Evolutionary conservation across 2,888 invertebrate genomes (phyloP).

Genomic region (Drosophila demipolita): DNA sequence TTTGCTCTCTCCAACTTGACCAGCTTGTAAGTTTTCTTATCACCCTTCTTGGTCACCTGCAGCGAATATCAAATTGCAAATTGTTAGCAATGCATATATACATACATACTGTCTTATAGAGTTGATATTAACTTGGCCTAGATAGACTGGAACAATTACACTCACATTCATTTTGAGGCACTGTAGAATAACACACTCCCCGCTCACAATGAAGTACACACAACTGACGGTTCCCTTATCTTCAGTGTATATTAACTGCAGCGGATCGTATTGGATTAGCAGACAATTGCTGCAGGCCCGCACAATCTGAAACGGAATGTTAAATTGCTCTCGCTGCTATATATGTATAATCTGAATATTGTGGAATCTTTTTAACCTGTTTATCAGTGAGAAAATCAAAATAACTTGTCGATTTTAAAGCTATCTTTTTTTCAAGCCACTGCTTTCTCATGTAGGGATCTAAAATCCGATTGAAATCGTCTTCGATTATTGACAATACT

Average conservation of each 20-base stretch:
- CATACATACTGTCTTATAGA: no score
- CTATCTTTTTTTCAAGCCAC: constrained; percentile 79
- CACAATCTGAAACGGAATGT: constrained; percentile 46
- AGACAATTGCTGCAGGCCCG: constrained; percentile 71
- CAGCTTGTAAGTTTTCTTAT: constrained; percentile 32
- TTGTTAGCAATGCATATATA: background rate
- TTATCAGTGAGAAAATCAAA: constrained; percentile 75
- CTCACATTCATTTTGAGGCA: constrained; percentile 81
- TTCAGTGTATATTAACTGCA: constrained; percentile 82
- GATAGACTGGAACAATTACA: background rate
- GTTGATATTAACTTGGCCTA: no score
- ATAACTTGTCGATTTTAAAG: constrained; percentile 78
- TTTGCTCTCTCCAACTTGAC: background rate
- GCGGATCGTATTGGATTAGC: constrained; percentile 79
- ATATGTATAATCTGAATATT: no score
- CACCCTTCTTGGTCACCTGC: constrained; percentile 16
- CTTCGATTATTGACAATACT: constrained; percentile 87
- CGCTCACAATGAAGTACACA: constrained; percentile 83
- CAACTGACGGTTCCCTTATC: constrained; percentile 77
- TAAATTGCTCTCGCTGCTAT: background rate
- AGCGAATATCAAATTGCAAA: no score
- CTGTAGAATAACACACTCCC: constrained; percentile 83
- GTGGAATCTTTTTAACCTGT: constrained; percentile 67
- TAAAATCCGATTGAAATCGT: constrained; percentile 86
- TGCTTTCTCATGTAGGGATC: constrained; percentile 75